phyloP scores from a whole-genome alignment of 1,140 invertebrate species.

The Cryptotermes secundus region DNA sequence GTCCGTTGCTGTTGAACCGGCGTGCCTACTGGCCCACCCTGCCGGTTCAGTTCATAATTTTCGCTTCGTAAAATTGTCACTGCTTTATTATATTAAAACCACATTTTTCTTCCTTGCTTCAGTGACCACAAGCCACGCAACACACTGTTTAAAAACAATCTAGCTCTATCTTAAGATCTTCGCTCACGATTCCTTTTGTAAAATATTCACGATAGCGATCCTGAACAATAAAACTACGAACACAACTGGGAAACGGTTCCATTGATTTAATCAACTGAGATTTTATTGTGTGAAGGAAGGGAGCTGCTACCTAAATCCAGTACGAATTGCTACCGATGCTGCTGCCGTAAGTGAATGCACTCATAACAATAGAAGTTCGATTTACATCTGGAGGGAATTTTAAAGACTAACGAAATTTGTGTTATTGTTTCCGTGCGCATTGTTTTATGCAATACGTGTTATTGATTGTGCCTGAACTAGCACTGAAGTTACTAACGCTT shows the following conservation, averaged over 20 bases:
- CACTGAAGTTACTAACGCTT: too few relatives aligned
- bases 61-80: neutral
- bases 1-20: neutral
- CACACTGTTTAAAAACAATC: neutral
- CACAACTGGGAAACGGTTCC: neutral
- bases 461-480: neutral
- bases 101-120: slow-evolving; percentile 8
- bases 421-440: neutral
- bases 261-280: neutral
- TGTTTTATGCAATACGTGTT: neutral
- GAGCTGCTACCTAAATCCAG: neutral
- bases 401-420: neutral
- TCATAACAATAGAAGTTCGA: neutral
- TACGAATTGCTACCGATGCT: neutral
- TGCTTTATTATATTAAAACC: neutral
- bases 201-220: neutral
- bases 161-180: neutral
- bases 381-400: neutral
- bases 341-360: neutral
- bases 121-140: neutral
- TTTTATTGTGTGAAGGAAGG: neutral
- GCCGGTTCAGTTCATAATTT: neutral
- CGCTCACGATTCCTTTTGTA: neutral
- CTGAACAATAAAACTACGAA: neutral
- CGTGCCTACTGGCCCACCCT: neutral